A percentile compares a stretch with the other conserved stretches of the same genome.
These are phyloP conservation scores for Sycophila texana DNA, from an alignment of 2,888 invertebrate species.

Conservation along the genomic window DNA sequence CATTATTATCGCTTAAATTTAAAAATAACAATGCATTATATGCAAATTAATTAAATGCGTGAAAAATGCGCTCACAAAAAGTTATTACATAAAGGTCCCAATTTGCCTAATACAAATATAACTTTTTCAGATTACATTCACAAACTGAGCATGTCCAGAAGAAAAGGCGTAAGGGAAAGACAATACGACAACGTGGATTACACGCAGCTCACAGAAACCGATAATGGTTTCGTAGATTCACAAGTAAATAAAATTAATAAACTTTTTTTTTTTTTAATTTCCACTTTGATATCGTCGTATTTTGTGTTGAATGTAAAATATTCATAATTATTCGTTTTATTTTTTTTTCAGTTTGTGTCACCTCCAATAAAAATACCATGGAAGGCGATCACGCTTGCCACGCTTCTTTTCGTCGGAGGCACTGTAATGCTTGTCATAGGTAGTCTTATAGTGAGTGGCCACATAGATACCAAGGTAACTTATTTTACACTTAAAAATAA, in stretches of 20 bases:
- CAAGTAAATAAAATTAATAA: constrained; percentile 71
- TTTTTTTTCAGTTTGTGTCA: constrained; percentile 77
- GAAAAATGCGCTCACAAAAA: too few relatives aligned
- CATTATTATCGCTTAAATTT: too few relatives aligned
- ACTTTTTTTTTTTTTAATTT: not conserved
- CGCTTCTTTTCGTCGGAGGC: constrained; percentile 87
- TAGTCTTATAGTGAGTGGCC: constrained; percentile 86
- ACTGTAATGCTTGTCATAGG: constrained; percentile 85
- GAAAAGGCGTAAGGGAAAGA: constrained; percentile 76
- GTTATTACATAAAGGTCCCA: not conserved
- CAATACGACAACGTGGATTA: constrained; percentile 80
- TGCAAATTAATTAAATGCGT: too few relatives aligned
- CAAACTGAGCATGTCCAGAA: constrained; percentile 79
- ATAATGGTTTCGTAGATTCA: constrained; percentile 84
- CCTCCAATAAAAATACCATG: constrained; percentile 87
- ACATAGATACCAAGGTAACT: constrained; percentile 84
- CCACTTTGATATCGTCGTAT: not conserved
- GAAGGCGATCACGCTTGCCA: constrained; percentile 88
- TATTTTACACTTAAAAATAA: not conserved
- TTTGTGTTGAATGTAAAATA: not conserved
- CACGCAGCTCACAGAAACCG: constrained; percentile 77
- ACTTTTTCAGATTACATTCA: constrained; percentile 75
- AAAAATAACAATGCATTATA: too few relatives aligned
- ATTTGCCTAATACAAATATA: too few relatives aligned
- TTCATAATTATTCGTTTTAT: constrained; percentile 23